A percentile compares a stretch with the other conserved stretches of the same genome.
Conservation (phyloP, 2,113 vertebrate genomes). For the Oreamnos americanus region DNA sequence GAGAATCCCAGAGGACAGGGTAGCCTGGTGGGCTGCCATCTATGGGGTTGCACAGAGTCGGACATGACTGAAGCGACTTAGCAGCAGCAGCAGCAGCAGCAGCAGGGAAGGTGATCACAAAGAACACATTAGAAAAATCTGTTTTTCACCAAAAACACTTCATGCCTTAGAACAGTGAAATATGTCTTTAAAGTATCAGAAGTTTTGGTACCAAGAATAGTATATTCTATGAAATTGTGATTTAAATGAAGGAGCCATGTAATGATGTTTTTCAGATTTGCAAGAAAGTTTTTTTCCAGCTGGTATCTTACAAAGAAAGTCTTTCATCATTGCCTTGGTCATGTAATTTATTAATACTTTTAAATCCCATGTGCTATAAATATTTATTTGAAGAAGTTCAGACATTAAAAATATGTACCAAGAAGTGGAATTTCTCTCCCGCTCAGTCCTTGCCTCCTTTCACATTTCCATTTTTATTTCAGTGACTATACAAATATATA, state of each 20-base stretch:
- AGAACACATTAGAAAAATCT: not conserved
- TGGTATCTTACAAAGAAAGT: not conserved
- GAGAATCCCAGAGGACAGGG: too few relatives aligned
- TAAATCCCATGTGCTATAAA: not conserved
- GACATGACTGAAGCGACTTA: too few relatives aligned
- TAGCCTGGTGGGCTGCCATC: too few relatives aligned
- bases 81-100: too few relatives aligned
- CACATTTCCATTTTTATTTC: not conserved
- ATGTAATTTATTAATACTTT: not conserved
- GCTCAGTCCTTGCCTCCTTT: not conserved
- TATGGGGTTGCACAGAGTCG: fast-evolving
- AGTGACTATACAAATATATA: not conserved
- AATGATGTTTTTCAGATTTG: not conserved
- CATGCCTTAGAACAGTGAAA: too few relatives aligned
- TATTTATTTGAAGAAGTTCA: not conserved
- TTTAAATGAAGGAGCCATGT: not conserved
- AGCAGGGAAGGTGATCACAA: not conserved
- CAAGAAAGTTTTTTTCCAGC: not conserved
- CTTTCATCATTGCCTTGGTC: not conserved
- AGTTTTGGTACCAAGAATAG: not conserved
- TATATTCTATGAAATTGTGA: not conserved
- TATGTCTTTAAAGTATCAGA: not conserved
- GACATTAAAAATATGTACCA: not conserved
- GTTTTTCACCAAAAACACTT: not conserved
- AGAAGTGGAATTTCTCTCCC: not conserved